phyloP scores from a whole-genome alignment of 1,140 invertebrate species.

The Chlorops oryzae region DNA sequence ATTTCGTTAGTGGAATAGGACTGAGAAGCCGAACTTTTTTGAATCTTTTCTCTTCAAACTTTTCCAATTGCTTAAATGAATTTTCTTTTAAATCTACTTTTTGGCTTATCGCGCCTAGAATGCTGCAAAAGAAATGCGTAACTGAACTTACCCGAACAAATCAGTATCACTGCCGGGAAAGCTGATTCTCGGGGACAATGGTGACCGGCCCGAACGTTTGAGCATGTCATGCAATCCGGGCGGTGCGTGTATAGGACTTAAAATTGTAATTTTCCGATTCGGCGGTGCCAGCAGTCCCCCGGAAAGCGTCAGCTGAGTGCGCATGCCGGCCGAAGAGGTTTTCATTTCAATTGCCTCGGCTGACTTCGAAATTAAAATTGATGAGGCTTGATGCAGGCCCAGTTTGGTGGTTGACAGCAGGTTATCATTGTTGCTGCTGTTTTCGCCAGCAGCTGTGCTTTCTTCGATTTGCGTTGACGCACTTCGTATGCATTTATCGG shows the following conservation, averaged over 20 bases:
- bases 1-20: no score
- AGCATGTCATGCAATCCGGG: conserved; percentile 43
- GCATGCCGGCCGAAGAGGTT: conserved; percentile 29
- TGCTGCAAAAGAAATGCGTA: no score
- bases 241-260: conserved; percentile 44
- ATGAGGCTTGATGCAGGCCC: conserved; percentile 42
- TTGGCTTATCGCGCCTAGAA: no score
- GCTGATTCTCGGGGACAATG: conserved; percentile 42
- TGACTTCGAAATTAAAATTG: conserved; percentile 45
- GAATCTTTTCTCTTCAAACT: no score
- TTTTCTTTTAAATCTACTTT: no score
- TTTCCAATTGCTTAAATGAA: no score
- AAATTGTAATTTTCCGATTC: conserved; percentile 44
- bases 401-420: conserved; percentile 24
- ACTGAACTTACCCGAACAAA: conserved; percentile 44
- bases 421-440: conserved; percentile 8
- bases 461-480: conserved; percentile 46
- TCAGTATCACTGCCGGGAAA: conserved; percentile 45
- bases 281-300: conserved; percentile 44
- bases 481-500: conserved; percentile 44
- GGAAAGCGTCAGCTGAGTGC: conserved; percentile 43
- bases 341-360: conserved; percentile 47
- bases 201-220: conserved; percentile 37
- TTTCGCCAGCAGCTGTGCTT: conserved; percentile 9
- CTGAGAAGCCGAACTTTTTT: no score